Evolutionary conservation across 2,888 invertebrate genomes (phyloP).

Genomic region (Machimus rusticus): DNA sequence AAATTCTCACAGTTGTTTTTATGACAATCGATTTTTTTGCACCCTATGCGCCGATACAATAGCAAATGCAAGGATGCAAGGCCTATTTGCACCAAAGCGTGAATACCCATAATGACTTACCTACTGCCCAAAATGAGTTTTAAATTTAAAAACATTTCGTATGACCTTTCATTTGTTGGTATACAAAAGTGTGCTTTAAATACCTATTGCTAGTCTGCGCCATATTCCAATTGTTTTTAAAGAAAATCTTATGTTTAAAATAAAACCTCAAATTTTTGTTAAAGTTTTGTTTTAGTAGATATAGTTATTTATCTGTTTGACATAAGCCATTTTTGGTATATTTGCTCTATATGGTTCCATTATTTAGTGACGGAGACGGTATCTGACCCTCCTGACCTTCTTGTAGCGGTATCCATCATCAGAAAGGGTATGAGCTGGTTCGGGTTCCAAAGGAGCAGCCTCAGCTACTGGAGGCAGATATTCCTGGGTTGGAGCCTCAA

Average conservation of each 20-base stretch:
- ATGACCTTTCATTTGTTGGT: too few species aligned
- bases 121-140: too few species aligned
- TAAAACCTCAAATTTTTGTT: not conserved
- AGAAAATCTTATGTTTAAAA: not conserved
- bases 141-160: too few species aligned
- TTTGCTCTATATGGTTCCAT: not conserved
- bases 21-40: too few species aligned
- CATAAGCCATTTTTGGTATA: constrained; percentile 2
- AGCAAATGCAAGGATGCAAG: too few species aligned
- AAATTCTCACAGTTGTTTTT: too few species aligned
- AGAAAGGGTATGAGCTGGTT: constrained; percentile 34
- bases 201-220: not conserved
- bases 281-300: not conserved
- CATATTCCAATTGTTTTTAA: not conserved
- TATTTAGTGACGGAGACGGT: constrained; percentile 26
- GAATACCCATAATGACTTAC: too few species aligned
- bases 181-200: not conserved
- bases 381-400: constrained; percentile 35
- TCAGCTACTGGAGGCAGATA: constrained; percentile 17
- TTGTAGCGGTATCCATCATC: constrained; percentile 40
- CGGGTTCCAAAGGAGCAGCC: not conserved
- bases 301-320: not conserved
- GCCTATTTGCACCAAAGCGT: too few species aligned
- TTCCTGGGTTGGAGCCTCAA: not conserved
- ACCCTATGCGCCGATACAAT: too few species aligned